Percentiles rank a stretch among this genome's conserved stretches.
Evolutionary conservation across 2,113 vertebrate species (phyloP).

Genomic region (Pheucticus melanocephalus): DNA sequence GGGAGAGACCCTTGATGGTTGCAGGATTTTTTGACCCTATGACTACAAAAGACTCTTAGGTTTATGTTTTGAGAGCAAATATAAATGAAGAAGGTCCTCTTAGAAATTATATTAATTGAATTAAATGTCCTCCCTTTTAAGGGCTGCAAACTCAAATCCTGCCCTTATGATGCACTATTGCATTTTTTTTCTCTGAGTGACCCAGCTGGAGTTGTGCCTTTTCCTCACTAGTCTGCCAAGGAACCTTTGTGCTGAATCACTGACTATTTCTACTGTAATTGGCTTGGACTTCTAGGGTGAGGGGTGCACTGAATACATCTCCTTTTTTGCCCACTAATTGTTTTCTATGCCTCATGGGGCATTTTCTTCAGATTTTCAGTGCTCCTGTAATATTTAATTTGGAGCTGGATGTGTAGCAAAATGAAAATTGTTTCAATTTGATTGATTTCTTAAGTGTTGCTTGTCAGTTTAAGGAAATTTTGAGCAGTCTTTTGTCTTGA

Average conservation of each 20-base stretch:
- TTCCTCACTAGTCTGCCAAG: conserved; percentile 55
- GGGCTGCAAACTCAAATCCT: conserved; percentile 15
- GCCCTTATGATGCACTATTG: conserved; percentile 35
- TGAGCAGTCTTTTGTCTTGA: background rate
- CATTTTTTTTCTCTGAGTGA: conserved; percentile 44
- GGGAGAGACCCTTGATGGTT: background rate
- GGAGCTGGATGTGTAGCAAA: background rate
- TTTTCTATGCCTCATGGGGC: conserved; percentile 20
- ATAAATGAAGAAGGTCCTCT: background rate
- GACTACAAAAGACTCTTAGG: background rate
- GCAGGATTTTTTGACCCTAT: background rate
- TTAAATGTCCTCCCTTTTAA: background rate
- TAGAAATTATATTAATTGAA: background rate
- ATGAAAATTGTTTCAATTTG: background rate
- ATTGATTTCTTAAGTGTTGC: background rate
- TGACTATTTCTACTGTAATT: conserved; percentile 61
- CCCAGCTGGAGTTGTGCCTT: conserved; percentile 62
- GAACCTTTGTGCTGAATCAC: conserved; percentile 62
- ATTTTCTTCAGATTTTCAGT: conserved; percentile 29
- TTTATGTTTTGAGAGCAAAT: background rate
- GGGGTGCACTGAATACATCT: conserved; percentile 19
- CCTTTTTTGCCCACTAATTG: conserved; percentile 49
- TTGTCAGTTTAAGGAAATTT: background rate
- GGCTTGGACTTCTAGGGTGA: conserved; percentile 47
- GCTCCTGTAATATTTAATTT: conserved; percentile 4